Conservation (phyloP, 1,140 invertebrate species). For the Papilio machaon region DNA sequence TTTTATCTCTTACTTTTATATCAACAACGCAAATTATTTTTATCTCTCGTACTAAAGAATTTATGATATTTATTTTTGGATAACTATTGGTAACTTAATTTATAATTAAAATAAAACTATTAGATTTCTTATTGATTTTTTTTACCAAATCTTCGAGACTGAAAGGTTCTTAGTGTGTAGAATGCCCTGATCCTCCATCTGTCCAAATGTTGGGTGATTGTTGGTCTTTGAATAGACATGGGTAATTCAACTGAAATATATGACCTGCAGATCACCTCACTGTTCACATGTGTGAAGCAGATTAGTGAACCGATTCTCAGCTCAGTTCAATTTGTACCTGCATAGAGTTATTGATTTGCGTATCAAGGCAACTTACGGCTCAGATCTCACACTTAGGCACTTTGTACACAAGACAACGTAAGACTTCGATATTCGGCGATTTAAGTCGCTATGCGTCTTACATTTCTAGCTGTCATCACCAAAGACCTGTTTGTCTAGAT, state of each 20-base stretch:
- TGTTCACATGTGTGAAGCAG: no score
- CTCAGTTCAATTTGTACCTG: background rate
- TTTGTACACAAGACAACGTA: no score
- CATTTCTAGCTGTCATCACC: no score
- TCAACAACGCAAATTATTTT: constrained; percentile 1
- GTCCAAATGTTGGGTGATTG: constrained; percentile 14
- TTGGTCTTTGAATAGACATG: background rate
- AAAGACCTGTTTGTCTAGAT: no score
- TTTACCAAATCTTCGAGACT: constrained; percentile 39
- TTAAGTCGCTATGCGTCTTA: no score
- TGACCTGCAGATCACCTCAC: no score
- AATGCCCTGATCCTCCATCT: constrained; percentile 20
- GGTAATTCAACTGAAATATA: background rate
- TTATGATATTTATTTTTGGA: constrained; percentile 39
- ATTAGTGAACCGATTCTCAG: no score
- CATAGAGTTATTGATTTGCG: background rate
- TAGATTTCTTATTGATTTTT: constrained; percentile 36
- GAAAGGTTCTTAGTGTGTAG: constrained; percentile 28
- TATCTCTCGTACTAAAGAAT: constrained; percentile 22
- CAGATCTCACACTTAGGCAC: no score
- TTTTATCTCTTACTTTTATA: constrained; percentile 3
- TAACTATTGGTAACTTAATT: constrained; percentile 29
- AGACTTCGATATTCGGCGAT: no score
- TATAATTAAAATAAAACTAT: constrained; percentile 11
- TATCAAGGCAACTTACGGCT: no score